These are phyloP conservation scores for Perithous albicinctus DNA, from an alignment of 2,888 invertebrate genomes.

Conservation along the genomic window DNA sequence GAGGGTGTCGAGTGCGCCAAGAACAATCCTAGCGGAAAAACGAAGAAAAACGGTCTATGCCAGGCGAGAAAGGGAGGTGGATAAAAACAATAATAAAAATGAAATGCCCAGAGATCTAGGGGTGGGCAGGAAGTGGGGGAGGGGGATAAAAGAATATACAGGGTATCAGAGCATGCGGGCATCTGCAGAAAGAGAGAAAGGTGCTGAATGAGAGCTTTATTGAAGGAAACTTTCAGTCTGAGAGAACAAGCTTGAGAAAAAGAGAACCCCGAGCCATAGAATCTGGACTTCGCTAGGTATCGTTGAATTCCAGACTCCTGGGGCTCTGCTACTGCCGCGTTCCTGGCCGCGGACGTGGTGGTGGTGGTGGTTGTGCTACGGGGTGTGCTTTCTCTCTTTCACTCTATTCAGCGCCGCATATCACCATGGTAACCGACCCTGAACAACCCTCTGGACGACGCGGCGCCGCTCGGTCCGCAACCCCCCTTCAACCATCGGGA, in stretches of 20 bases:
- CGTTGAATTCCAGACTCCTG: slow-evolving; percentile 63
- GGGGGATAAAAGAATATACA: slow-evolving; percentile 32
- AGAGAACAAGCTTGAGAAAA: slow-evolving; percentile 70
- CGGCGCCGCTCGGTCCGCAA: slow-evolving; percentile 71
- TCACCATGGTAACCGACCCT: slow-evolving; percentile 83
- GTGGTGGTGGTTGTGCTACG: slow-evolving; percentile 73
- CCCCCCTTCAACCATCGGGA: slow-evolving; percentile 67
- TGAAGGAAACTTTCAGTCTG: slow-evolving; percentile 53
- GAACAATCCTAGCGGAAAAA: slow-evolving; percentile 46
- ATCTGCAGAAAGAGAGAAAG: slow-evolving; percentile 55
- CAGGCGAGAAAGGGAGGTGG: slow-evolving; percentile 57
- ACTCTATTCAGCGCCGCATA: slow-evolving; percentile 75
- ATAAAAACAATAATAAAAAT: slow-evolving; percentile 61
- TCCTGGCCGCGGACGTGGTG: slow-evolving; percentile 67
- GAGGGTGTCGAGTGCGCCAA: slow-evolving; percentile 47
- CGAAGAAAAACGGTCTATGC: slow-evolving; percentile 66
- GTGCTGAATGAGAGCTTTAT: slow-evolving; percentile 55
- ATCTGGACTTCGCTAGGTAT: slow-evolving; percentile 44
- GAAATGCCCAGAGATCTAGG: slow-evolving; percentile 47
- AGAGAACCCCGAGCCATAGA: slow-evolving; percentile 70
- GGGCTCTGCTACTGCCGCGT: slow-evolving; percentile 43
- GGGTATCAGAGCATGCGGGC: slow-evolving; percentile 23
- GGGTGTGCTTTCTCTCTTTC: slow-evolving; percentile 72
- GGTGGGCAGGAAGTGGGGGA: slow-evolving; percentile 11
- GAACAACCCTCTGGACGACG: slow-evolving; percentile 81